Conservation (phyloP, 2,888 invertebrate species). For the Chymomyza caudatula region DNA sequence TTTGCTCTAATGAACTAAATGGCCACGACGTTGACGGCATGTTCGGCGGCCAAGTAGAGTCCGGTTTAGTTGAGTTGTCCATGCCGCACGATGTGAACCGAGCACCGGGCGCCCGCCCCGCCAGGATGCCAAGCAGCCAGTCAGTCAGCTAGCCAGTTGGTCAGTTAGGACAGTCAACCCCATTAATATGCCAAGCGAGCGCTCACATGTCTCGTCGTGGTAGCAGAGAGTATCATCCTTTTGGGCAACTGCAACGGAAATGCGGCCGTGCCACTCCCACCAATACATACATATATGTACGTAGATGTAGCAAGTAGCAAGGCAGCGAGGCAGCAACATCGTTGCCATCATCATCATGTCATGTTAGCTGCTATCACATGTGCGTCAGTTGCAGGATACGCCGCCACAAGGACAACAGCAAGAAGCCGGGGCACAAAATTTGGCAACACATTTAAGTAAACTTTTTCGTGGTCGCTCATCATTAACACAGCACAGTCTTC, state of each 20-base stretch:
- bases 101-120: slow-evolving; percentile 16
- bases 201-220: slow-evolving; percentile 49
- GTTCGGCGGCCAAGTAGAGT: slow-evolving; percentile 26
- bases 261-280: neutral
- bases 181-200: slow-evolving; percentile 66
- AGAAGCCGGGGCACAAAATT: slow-evolving; percentile 29
- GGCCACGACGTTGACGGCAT: slow-evolving; percentile 47
- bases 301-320: too few relatives aligned
- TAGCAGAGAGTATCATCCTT: neutral
- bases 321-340: neutral
- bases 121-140: neutral
- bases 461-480: slow-evolving; percentile 55
- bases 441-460: slow-evolving; percentile 51
- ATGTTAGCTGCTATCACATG: neutral
- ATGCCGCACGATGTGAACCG: slow-evolving; percentile 47
- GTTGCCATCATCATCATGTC: neutral
- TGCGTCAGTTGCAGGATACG: neutral
- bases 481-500: slow-evolving; percentile 52
- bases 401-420: slow-evolving; percentile 6
- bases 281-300: too few relatives aligned
- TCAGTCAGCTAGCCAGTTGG: slow-evolving; percentile 31
- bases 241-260: slow-evolving; percentile 61
- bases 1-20: slow-evolving; percentile 72
- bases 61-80: slow-evolving; percentile 21
- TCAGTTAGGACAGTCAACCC: slow-evolving; percentile 24